phyloP scores from a whole-genome alignment of 2,113 vertebrate species.

The Perca flavescens region DNA sequence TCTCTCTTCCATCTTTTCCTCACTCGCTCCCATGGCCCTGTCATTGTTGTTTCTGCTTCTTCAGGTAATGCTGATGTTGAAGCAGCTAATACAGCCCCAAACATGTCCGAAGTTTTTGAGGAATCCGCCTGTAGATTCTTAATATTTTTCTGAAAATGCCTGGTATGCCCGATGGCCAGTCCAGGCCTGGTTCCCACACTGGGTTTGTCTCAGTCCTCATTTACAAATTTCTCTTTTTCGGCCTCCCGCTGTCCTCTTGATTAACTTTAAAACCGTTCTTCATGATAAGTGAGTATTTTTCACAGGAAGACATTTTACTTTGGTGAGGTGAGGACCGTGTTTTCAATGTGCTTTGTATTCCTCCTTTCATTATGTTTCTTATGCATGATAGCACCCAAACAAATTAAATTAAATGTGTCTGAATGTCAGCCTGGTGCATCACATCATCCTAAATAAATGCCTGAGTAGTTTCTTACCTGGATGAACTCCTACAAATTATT shows the following conservation, averaged over 20 bases:
- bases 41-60: no score
- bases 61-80: no score
- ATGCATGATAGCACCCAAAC: slow-evolving; percentile 37
- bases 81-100: no score
- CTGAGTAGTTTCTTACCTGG: background rate
- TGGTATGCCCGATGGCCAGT: no score
- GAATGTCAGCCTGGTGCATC: slow-evolving; percentile 6
- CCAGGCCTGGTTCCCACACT: no score
- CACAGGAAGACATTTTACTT: slow-evolving; percentile 12
- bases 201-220: background rate
- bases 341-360: slow-evolving; percentile 20
- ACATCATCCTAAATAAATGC: slow-evolving; percentile 7
- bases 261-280: slow-evolving; percentile 9
- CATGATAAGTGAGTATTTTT: slow-evolving; percentile 12
- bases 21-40: no score
- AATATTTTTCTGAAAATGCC: no score
- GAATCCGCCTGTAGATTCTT: no score
- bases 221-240: slow-evolving; percentile 15
- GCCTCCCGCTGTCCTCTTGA: slow-evolving; percentile 9
- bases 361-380: slow-evolving; percentile 20
- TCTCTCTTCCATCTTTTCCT: no score
- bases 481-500: slow-evolving; percentile 14
- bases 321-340: background rate
- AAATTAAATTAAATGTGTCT: slow-evolving; percentile 27
- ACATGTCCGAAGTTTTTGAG: no score